Evolutionary conservation across 2,113 vertebrate species (phyloP).

Genomic region (Alethe castanea): DNA sequence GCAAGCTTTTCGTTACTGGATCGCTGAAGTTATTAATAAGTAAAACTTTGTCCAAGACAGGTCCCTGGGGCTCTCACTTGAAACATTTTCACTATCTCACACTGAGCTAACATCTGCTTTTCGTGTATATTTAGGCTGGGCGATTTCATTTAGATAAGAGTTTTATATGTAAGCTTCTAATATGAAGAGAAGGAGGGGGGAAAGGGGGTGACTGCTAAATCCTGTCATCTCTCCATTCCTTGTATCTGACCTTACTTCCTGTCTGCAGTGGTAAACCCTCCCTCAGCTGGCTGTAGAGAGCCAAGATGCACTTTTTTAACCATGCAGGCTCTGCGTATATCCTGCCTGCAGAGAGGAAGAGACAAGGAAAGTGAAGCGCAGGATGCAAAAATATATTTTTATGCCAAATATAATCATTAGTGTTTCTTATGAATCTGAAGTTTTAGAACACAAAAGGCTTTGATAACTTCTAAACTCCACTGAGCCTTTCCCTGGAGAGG

Average conservation of each 20-base stretch:
- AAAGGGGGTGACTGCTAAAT: background rate
- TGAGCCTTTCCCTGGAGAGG: background rate
- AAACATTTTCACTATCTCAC: background rate
- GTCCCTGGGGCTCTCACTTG: background rate
- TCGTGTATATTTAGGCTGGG: background rate
- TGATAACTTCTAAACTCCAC: background rate
- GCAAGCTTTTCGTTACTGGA: background rate
- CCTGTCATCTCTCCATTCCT: background rate
- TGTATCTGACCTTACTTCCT: background rate
- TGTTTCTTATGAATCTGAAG: background rate
- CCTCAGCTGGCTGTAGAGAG: background rate
- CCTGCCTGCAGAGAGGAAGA: background rate
- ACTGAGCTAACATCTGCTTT: background rate
- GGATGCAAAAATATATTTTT: background rate
- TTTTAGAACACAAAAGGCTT: background rate
- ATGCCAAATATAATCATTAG: background rate
- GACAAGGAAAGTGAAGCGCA: background rate
- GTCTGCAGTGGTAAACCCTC: background rate
- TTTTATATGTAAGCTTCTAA: background rate
- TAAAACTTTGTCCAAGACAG: slow-evolving; percentile 11
- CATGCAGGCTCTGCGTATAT: accelerated
- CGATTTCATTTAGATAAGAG: background rate
- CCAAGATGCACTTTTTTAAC: background rate
- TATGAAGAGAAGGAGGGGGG: background rate
- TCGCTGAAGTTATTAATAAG: background rate